phyloP scores from a whole-genome alignment of 2,888 invertebrate genomes.

The Aleiodes alternator region DNA sequence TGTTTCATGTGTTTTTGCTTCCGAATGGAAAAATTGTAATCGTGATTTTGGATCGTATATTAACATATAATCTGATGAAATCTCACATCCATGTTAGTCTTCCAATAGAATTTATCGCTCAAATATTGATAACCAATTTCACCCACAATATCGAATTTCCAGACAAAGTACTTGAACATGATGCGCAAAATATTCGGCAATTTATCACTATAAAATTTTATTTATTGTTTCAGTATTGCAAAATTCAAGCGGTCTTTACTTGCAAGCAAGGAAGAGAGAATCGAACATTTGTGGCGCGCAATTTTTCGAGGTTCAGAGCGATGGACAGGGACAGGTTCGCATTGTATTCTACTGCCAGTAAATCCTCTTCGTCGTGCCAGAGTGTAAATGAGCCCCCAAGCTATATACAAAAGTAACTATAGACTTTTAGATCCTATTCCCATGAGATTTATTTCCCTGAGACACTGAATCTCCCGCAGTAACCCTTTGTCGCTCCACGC shows the following conservation, averaged over 20 bases:
- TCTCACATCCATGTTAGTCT: no score
- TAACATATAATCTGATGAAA: not conserved
- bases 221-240: not conserved
- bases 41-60: no score
- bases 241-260: slow-evolving; percentile 9
- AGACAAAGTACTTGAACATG: no score
- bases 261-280: not conserved
- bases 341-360: slow-evolving; percentile 75
- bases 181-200: no score
- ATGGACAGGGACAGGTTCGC: slow-evolving; percentile 75
- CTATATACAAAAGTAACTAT: slow-evolving; percentile 57
- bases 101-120: no score
- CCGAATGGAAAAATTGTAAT: no score
- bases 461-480: slow-evolving; percentile 57
- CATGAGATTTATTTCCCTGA: slow-evolving; percentile 58
- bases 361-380: slow-evolving; percentile 68
- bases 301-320: slow-evolving; percentile 49
- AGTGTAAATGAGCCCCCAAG: slow-evolving; percentile 74
- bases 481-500: slow-evolving; percentile 69
- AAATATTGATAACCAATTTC: no score
- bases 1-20: no score
- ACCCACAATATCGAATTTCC: no score
- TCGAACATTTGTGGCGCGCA: slow-evolving; percentile 9
- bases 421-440: slow-evolving; percentile 36
- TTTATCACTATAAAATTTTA: not conserved